These are phyloP conservation scores for Drosophila azteca DNA, from an alignment of 1,140 invertebrate genomes.

Conservation along the genomic window DNA sequence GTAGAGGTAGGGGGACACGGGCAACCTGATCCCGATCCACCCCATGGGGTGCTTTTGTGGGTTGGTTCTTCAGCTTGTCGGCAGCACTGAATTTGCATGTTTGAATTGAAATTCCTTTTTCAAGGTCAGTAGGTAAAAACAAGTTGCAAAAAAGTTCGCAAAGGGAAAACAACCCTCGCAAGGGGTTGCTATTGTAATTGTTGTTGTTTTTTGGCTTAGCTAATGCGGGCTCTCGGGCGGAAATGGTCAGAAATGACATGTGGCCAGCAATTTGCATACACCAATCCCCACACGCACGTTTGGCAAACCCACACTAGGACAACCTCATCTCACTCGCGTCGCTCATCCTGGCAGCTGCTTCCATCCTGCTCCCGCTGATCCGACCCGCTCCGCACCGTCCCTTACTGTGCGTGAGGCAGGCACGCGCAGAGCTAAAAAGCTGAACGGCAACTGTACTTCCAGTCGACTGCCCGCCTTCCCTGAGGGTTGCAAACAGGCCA, in stretches of 20 bases:
- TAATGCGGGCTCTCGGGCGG: slow-evolving; percentile 42
- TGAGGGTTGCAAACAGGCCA: slow-evolving; percentile 34
- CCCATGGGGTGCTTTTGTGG: slow-evolving; percentile 27
- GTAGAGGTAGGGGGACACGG: background rate
- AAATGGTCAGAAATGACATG: slow-evolving; percentile 80
- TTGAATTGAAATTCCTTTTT: slow-evolving; percentile 63
- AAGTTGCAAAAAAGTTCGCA: slow-evolving; percentile 67
- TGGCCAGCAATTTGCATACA: slow-evolving; percentile 77
- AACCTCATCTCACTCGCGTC: slow-evolving; percentile 13
- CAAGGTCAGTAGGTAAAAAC: slow-evolving; percentile 83
- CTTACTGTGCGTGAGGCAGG: slow-evolving; percentile 64
- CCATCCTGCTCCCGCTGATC: slow-evolving; percentile 3
- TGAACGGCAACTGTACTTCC: slow-evolving; percentile 67
- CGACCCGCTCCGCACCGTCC: slow-evolving; percentile 9
- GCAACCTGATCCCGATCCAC: slow-evolving; percentile 63
- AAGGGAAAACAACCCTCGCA: slow-evolving; percentile 52
- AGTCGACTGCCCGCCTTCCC: background rate
- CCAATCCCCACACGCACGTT: slow-evolving; percentile 50
- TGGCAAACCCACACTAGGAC: slow-evolving; percentile 34
- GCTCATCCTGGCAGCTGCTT: slow-evolving; percentile 42
- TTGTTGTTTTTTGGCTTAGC: slow-evolving; percentile 49
- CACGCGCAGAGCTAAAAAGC: slow-evolving; percentile 70
- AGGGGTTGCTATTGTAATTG: slow-evolving; percentile 60
- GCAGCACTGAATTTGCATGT: slow-evolving; percentile 62
- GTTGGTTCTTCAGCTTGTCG: slow-evolving; percentile 62